These are phyloP conservation scores for Lutraria rhynchaena DNA, from an alignment of 1,140 invertebrate species.

Conservation along the genomic window DNA sequence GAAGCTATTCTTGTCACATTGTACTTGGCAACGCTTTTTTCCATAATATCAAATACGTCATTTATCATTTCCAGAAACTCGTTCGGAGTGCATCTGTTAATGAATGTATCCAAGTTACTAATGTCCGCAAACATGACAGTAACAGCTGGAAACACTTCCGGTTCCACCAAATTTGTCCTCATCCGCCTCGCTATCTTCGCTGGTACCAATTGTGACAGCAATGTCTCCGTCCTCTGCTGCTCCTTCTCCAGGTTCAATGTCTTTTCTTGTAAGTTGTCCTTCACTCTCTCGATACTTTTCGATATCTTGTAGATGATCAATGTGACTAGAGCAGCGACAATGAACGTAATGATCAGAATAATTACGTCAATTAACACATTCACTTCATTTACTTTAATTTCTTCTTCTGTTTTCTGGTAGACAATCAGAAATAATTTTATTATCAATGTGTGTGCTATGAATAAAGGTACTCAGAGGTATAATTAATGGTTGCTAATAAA, in stretches of 20 bases:
- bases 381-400: constrained; percentile 11
- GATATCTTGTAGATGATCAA: constrained; percentile 40
- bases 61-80: constrained; percentile 27
- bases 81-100: constrained; percentile 15
- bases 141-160: constrained; percentile 21
- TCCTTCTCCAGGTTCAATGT: constrained; percentile 37
- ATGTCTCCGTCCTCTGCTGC: constrained; percentile 22
- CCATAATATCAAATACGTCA: constrained; percentile 33
- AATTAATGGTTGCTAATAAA: background rate
- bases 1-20: constrained; percentile 24
- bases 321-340: background rate
- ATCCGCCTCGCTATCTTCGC: constrained; percentile 37
- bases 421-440: background rate
- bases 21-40: background rate
- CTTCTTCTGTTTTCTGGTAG: constrained; percentile 33
- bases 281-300: constrained; percentile 14
- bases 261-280: constrained; percentile 28
- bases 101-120: constrained; percentile 26
- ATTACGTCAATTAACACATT: constrained; percentile 15
- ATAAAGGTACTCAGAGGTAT: background rate
- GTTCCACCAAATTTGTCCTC: background rate
- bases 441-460: background rate
- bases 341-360: constrained; percentile 7
- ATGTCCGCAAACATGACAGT: constrained; percentile 45
- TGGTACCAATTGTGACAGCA: constrained; percentile 42